Base-by-base conservation (phyloP, 2,797 vertebrate species). In the Astyanax mexicanus region DNA sequence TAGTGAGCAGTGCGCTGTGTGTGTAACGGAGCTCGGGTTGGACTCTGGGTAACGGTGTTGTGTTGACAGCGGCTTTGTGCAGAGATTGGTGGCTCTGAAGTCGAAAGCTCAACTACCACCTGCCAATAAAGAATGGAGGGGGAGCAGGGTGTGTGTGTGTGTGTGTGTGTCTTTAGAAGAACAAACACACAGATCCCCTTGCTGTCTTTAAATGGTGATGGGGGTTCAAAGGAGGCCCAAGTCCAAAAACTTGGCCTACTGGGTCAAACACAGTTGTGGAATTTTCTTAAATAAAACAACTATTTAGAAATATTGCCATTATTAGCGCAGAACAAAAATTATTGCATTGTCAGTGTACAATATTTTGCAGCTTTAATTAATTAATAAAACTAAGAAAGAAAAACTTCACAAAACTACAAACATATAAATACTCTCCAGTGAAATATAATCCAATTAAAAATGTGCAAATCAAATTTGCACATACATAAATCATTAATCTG, bases 61-160 rank as follows among this genome's bases (percentile, higher is more conserved):
- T 84, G 85, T 82, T 87, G 85, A 88, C 81, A 85, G 84, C 61
- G 78, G 77, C 58, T 73, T 80, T 82, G 71, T 77, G 71, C 67
- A 81, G 73, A 72, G 66, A 78, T 69, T 75, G 77, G 75, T 68
- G 75, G 80, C 73, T 75, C 82, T 82, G 62, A 77, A 80, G 80
- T 72, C 55, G 19, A 64, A 69, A 78, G 74, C 77, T 83, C 78
- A 80, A 81, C 74, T 78, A 80, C 61, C 80, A 83, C 81, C 84
- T 86, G 82, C 82, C 80, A 80, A 72, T 69, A 75, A 78, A 74
- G 71, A 85, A 86, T 81, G 78, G 52, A 40, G 35, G 67, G 64
- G 75, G n/a, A n/a, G n/a, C n/a, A n/a, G n/a, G n/a, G n/a, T n/a
- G n/a, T n/a, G n/a, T n/a, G n/a, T n/a, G n/a, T n/a, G n/a, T n/a